phyloP scores from a whole-genome alignment of 2,113 vertebrate genomes.

The Grammomys surdaster region DNA sequence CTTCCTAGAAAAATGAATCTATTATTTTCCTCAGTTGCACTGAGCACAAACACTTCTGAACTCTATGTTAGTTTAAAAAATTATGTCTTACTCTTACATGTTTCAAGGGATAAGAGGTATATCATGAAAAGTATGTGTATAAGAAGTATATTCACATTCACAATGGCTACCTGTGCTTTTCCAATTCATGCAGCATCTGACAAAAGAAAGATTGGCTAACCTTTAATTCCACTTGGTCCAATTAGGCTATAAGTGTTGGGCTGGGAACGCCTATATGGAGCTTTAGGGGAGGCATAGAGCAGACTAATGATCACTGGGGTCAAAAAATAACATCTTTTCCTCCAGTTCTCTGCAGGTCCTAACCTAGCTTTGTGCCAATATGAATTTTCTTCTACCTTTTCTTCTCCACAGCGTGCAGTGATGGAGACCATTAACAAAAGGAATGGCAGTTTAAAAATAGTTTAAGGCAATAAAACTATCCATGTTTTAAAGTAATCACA shows the following conservation, averaged over 20 bases:
- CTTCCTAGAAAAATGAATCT: background rate
- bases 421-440: conserved; percentile 60
- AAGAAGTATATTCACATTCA: background rate
- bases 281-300: background rate
- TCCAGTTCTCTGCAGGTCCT: conserved; percentile 32
- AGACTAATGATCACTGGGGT: conserved; percentile 40
- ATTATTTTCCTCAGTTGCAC: background rate
- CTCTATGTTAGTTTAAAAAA: background rate
- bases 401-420: conserved; percentile 45
- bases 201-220: background rate
- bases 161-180: background rate
- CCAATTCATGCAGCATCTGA: background rate
- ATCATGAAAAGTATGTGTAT: background rate
- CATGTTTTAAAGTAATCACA: conserved; percentile 71
- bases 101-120: background rate
- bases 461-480: conserved; percentile 69
- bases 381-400: conserved; percentile 33
- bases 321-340: conserved; percentile 38
- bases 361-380: conserved; percentile 35
- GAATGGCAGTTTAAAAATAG: conserved; percentile 74
- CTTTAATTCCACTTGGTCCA: background rate
- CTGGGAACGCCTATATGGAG: background rate
- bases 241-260: conserved; percentile 44
- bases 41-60: background rate
- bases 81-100: background rate